These are phyloP conservation scores for Illadopsis cleaveri DNA, from an alignment of 2,113 vertebrate species.

Conservation along the genomic window DNA sequence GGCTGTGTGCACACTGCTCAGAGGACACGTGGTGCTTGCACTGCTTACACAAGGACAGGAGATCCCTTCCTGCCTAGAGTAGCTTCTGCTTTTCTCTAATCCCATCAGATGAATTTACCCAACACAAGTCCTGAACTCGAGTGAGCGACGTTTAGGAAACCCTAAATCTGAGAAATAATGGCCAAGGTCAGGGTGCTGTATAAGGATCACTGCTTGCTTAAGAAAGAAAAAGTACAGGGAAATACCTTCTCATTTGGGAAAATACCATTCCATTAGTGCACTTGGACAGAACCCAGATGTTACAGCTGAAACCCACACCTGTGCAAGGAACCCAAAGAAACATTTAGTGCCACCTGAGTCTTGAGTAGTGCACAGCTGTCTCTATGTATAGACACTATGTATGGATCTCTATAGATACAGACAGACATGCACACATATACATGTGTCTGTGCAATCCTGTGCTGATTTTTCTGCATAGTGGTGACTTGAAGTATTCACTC, in stretches of 20 bases:
- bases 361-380: background rate
- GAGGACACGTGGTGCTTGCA: conserved; percentile 54
- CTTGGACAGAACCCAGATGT: background rate
- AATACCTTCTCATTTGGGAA: background rate
- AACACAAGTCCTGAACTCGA: background rate
- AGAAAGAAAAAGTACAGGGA: background rate
- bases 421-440: background rate
- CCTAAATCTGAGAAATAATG: background rate
- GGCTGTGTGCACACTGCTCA: conserved; percentile 65
- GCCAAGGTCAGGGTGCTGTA: background rate
- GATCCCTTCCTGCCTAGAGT: background rate
- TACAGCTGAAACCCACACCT: background rate
- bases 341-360: background rate
- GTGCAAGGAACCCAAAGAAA: background rate
- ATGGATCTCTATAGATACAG: background rate
- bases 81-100: background rate
- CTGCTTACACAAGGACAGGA: conserved; percentile 48
- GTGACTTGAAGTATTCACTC: background rate
- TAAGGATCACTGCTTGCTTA: background rate
- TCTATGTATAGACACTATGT: background rate
- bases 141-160: background rate
- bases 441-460: background rate
- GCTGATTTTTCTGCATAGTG: background rate
- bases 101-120: background rate
- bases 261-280: background rate